Conservation (phyloP, 2,888 invertebrate species). For the Drosophila limbata region DNA sequence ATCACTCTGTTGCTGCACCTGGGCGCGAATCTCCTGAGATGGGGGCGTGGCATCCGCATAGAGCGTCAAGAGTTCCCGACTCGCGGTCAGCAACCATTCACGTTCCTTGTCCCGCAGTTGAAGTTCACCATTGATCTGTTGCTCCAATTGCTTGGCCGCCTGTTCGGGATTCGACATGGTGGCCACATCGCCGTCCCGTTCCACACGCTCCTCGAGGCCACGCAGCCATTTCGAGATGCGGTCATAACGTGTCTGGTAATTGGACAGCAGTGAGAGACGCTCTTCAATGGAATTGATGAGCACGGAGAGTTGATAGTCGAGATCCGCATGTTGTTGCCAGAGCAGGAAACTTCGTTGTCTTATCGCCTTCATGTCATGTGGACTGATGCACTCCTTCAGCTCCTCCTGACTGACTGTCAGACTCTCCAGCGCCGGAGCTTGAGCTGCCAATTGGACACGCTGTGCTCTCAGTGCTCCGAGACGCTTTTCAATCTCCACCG, state of each 20-base stretch:
- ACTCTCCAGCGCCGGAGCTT: slow-evolving; percentile 88
- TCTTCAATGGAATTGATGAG: slow-evolving; percentile 91
- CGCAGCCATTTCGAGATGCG: slow-evolving; percentile 90
- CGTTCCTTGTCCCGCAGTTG: slow-evolving; percentile 91
- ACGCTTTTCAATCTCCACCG: slow-evolving; percentile 88
- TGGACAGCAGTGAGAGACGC: slow-evolving; percentile 89
- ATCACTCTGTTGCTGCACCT: slow-evolving; percentile 87
- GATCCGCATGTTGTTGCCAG: slow-evolving; percentile 92
- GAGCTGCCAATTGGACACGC: slow-evolving; percentile 85
- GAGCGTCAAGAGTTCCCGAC: slow-evolving; percentile 88
- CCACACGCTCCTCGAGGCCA: slow-evolving; percentile 89
- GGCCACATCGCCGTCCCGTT: slow-evolving; percentile 87
- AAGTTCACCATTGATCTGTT: slow-evolving; percentile 91
- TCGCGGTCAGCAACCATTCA: slow-evolving; percentile 91
- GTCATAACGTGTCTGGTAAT: slow-evolving; percentile 89
- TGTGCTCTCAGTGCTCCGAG: slow-evolving; percentile 88
- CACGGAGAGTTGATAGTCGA: slow-evolving; percentile 91
- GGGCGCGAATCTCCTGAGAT: slow-evolving; percentile 87
- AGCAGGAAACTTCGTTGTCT: slow-evolving; percentile 92
- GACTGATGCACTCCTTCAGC: slow-evolving; percentile 93
- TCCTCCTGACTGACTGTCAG: slow-evolving; percentile 92
- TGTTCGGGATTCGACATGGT: slow-evolving; percentile 90
- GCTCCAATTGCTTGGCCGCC: slow-evolving; percentile 89
- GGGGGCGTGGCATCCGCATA: slow-evolving; percentile 88
- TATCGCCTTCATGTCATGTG: slow-evolving; percentile 92